Evolutionary conservation across 2,888 invertebrate genomes (phyloP).

Genomic region (Trachelus stipa): DNA sequence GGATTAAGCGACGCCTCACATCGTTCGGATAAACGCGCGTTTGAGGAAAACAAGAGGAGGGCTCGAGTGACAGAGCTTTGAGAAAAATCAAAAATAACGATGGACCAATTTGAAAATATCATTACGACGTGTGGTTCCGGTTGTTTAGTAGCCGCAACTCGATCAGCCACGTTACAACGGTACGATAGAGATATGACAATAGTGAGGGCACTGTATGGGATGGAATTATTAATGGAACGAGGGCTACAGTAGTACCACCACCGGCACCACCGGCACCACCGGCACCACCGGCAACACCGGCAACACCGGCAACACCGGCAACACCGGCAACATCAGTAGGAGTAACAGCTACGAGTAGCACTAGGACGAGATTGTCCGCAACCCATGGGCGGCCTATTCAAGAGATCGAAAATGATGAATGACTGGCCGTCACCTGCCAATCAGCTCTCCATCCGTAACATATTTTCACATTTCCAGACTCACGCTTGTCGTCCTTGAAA

Average conservation of each 20-base stretch:
- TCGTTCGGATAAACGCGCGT: no score
- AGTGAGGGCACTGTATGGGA: conserved; percentile 33
- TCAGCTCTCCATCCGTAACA: conserved; percentile 30
- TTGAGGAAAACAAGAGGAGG: no score
- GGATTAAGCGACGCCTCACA: no score
- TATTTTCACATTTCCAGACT: conserved; percentile 18
- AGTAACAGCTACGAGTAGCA: conserved; percentile 27
- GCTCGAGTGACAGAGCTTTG: no score
- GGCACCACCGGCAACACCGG: no score
- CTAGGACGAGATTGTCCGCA: conserved; percentile 16
- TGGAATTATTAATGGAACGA: conserved; percentile 43
- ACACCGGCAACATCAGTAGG: no score
- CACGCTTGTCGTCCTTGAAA: no score
- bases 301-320: no score
- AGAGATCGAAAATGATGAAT: conserved; percentile 48
- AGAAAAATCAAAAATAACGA: no score
- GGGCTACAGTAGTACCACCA: conserved; percentile 16
- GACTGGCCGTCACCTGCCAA: conserved; percentile 38
- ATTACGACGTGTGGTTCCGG: no score
- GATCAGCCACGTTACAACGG: neutral
- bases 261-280: neutral
- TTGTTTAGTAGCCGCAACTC: no score
- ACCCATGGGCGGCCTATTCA: conserved; percentile 30
- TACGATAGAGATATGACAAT: conserved; percentile 35
- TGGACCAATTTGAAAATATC: no score